Percentiles rank a stretch among this genome's conserved stretches.
Conservation (phyloP, 2,797 vertebrate species). For the Enoplosus armatus region DNA sequence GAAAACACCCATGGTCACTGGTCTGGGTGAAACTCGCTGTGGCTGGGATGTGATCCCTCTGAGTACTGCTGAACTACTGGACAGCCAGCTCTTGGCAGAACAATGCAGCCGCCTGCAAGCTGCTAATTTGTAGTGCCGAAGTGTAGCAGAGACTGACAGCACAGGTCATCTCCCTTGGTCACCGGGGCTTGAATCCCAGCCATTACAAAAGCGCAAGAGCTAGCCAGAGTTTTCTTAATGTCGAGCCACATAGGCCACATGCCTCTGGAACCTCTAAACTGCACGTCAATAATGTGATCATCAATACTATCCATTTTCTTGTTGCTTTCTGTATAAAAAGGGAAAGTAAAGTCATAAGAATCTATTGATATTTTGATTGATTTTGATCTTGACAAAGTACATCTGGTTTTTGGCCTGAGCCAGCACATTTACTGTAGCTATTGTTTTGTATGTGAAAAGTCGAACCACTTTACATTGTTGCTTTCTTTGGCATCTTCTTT, state of each 20-base stretch:
- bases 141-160: slow-evolving; percentile 50
- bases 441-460: slow-evolving; percentile 13
- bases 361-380: not conserved
- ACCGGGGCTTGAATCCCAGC: slow-evolving; percentile 44
- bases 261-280: not conserved
- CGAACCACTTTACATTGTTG: slow-evolving; percentile 13
- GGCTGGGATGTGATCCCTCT: slow-evolving; percentile 21
- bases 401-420: slow-evolving; percentile 2
- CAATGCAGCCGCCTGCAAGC: slow-evolving; percentile 36
- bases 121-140: slow-evolving; percentile 59
- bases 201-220: slow-evolving; percentile 37
- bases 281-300: slow-evolving; percentile 11
- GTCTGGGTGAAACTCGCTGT: not conserved
- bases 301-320: not conserved
- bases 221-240: slow-evolving; percentile 33
- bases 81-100: slow-evolving; percentile 14
- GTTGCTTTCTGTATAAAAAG: not conserved
- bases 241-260: slow-evolving; percentile 20
- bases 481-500: slow-evolving; percentile 31
- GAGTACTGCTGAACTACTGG: not conserved
- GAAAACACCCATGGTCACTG: not conserved
- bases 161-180: slow-evolving; percentile 64
- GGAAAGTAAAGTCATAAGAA: not conserved
- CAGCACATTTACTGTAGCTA: slow-evolving; percentile 5
- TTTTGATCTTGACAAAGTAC: not conserved